A percentile compares a stretch with the other conserved stretches of the same genome.
phyloP scores from a whole-genome alignment of 2,113 vertebrate genomes.

The Triplophysa dalaica region DNA sequence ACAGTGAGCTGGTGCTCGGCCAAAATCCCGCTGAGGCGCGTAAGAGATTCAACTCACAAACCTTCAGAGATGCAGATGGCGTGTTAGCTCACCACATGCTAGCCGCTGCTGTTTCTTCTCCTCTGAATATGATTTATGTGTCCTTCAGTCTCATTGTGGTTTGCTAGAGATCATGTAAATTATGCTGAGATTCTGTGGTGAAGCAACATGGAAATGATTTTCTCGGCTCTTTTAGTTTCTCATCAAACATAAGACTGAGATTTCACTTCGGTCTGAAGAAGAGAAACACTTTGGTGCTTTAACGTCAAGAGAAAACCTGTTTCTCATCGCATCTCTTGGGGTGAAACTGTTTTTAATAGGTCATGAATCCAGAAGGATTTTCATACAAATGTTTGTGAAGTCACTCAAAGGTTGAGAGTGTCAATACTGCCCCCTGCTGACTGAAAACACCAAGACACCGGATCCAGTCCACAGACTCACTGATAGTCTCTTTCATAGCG shows the following conservation, averaged over 20 bases:
- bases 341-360: no score
- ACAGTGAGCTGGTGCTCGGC: conserved; percentile 26
- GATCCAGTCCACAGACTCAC: no score
- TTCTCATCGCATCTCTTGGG: no score
- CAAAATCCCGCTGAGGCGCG: conserved; percentile 13
- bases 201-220: conserved; percentile 57
- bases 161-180: conserved; percentile 52
- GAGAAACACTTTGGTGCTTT: no score
- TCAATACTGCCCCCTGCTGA: conserved; percentile 77
- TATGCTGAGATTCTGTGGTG: conserved; percentile 53
- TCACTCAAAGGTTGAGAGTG: not conserved
- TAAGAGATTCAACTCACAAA: not conserved
- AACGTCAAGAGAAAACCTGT: no score
- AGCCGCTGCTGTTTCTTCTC: conserved; percentile 52
- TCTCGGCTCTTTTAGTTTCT: not conserved
- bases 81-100: conserved; percentile 45
- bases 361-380: no score
- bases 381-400: not conserved
- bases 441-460: no score
- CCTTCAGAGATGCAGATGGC: conserved; percentile 48
- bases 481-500: no score
- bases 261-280: no score
- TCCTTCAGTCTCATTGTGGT: conserved; percentile 62
- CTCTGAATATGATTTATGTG: conserved; percentile 62
- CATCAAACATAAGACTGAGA: conserved; percentile 67